Evolutionary conservation across 1,140 invertebrate genomes (phyloP).

Genomic region (Lethrus apterus): DNA sequence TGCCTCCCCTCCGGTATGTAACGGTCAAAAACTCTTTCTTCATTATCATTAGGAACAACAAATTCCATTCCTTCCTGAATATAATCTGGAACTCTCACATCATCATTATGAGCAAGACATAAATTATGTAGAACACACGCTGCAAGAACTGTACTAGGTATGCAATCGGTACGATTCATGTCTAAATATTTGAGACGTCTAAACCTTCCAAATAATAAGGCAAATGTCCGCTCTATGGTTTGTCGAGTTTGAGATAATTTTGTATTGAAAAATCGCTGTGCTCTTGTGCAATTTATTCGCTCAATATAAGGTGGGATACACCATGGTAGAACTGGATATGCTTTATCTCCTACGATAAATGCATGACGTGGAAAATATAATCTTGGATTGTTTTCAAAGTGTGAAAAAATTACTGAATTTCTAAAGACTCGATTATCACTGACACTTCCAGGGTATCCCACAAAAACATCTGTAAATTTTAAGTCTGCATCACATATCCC

Average conservation of each 20-base stretch:
- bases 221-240: conserved; percentile 8
- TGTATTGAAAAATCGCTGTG: conserved; percentile 34
- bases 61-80: background rate
- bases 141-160: conserved; percentile 14
- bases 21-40: background rate
- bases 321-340: conserved; percentile 33
- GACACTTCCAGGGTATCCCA: conserved; percentile 9
- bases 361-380: conserved; percentile 2
- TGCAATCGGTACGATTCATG: conserved; percentile 15
- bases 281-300: conserved; percentile 30
- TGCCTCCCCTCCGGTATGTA: background rate
- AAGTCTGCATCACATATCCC: conserved; percentile 14
- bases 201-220: conserved; percentile 19
- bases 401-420: background rate
- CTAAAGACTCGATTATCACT: conserved; percentile 14
- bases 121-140: conserved; percentile 14
- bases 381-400: conserved; percentile 2
- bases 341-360: conserved; percentile 36
- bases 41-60: conserved; percentile 1
- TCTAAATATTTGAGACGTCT: conserved; percentile 20
- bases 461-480: conserved; percentile 18
- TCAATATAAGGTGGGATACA: conserved; percentile 34
- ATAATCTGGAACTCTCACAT: background rate
- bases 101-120: conserved; percentile 4
- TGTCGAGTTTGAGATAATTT: background rate